phyloP scores from a whole-genome alignment of 2,888 invertebrate genomes.

The Sarcophaga caerulescens region DNA sequence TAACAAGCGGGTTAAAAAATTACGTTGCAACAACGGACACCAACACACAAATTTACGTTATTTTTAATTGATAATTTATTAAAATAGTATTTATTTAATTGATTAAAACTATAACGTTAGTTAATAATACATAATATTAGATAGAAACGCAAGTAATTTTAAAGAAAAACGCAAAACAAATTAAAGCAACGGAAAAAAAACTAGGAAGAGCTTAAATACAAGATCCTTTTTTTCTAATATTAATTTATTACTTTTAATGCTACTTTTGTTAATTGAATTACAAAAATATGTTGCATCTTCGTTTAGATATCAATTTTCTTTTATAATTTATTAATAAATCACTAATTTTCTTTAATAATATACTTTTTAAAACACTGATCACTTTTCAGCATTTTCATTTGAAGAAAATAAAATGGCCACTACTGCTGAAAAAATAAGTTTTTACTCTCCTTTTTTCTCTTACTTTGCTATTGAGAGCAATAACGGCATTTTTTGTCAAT shows the following conservation, averaged over 20 bases:
- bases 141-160: neutral
- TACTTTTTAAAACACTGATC: slow-evolving; percentile 14
- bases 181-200: slow-evolving; percentile 23
- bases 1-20: neutral
- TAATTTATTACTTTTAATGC: slow-evolving; percentile 1
- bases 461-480: neutral
- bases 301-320: slow-evolving; percentile 13
- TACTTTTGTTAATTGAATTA: slow-evolving; percentile 41
- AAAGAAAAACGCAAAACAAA: slow-evolving; percentile 21
- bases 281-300: slow-evolving; percentile 58
- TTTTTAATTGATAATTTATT: slow-evolving; percentile 51
- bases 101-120: no score
- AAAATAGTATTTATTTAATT: slow-evolving; percentile 36
- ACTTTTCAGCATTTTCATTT: slow-evolving; percentile 20
- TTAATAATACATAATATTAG: no score
- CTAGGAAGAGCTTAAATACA: neutral
- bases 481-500: slow-evolving; percentile 25
- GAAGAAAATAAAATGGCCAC: slow-evolving; percentile 27
- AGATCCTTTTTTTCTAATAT: neutral
- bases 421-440: slow-evolving; percentile 13
- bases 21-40: neutral
- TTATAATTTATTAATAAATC: slow-evolving; percentile 29
- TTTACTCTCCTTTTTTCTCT: slow-evolving; percentile 17
- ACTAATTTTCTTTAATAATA: slow-evolving; percentile 16
- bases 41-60: neutral